Evolutionary conservation across 2,797 vertebrate genomes (phyloP).

Genomic region (Amazona ochrocephala): DNA sequence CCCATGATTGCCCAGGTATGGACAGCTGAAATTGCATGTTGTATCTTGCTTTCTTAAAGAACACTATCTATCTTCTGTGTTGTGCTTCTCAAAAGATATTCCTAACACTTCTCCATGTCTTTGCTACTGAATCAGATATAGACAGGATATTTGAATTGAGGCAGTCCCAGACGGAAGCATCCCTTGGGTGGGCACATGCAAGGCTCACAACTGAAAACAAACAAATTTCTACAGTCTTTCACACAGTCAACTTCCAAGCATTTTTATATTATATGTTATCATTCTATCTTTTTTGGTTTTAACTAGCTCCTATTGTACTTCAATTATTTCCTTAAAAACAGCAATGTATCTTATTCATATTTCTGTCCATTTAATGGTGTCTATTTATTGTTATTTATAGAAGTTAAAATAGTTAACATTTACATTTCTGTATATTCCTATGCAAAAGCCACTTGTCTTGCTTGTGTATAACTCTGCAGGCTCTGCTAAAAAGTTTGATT

Average conservation of each 20-base stretch:
- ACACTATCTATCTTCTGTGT: background rate
- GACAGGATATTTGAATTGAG: background rate
- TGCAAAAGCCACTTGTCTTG: conserved; percentile 80
- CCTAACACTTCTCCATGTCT: background rate
- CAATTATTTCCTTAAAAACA: background rate
- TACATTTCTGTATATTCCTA: conserved; percentile 83
- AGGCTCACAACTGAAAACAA: background rate
- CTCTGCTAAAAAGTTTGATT: conserved; percentile 80
- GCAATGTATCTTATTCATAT: background rate
- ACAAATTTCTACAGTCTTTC: background rate
- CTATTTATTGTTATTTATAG: background rate
- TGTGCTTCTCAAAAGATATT: background rate
- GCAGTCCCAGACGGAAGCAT: background rate
- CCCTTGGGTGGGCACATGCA: background rate
- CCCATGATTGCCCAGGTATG: background rate
- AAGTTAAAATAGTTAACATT: conserved; percentile 68
- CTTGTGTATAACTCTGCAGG: conserved; percentile 79
- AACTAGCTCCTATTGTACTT: background rate
- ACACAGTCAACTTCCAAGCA: background rate
- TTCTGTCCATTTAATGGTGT: background rate
- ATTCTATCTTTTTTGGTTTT: background rate
- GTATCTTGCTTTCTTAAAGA: background rate
- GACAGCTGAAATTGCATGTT: background rate
- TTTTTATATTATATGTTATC: background rate
- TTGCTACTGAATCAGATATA: background rate